These are phyloP conservation scores for Patella depressa DNA, from an alignment of 2,888 invertebrate genomes.

Conservation along the genomic window DNA sequence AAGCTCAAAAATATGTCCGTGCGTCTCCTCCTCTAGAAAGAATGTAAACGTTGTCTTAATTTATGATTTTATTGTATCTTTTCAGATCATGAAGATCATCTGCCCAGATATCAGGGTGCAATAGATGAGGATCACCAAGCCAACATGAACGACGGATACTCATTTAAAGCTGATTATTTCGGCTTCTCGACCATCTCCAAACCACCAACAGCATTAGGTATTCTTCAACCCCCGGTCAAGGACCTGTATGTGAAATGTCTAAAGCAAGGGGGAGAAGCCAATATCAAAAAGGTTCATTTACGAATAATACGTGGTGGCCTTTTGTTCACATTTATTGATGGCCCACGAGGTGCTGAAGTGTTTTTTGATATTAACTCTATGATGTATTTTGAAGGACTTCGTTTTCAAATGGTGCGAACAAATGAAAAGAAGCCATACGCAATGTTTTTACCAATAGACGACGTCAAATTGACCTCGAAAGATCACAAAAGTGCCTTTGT, in stretches of 20 bases:
- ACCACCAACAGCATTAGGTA: slow-evolving; percentile 97
- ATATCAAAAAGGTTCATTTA: slow-evolving; percentile 67
- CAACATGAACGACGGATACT: slow-evolving; percentile 60
- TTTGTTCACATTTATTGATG: slow-evolving; percentile 94
- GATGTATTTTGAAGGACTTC: slow-evolving; percentile 68
- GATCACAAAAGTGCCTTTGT: slow-evolving; percentile 81
- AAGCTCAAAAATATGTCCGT: no score
- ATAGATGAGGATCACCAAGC: neutral
- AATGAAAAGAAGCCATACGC: slow-evolving; percentile 71
- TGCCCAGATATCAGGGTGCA: neutral
- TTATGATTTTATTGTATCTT: neutral
- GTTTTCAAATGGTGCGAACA: slow-evolving; percentile 61
- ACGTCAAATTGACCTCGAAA: slow-evolving; percentile 48
- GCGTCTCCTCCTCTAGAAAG: no score
- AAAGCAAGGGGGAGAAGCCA: slow-evolving; percentile 47
- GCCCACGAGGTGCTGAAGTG: slow-evolving; percentile 89
- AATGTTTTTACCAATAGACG: slow-evolving; percentile 80
- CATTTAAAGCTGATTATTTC: slow-evolving; percentile 95
- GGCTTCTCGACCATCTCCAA: slow-evolving; percentile 97
- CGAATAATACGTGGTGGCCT: slow-evolving; percentile 88
- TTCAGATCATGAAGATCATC: slow-evolving; percentile 3
- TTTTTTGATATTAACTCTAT: slow-evolving; percentile 74
- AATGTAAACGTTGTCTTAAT: neutral
- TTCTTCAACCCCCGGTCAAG: slow-evolving; percentile 95
- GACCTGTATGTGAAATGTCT: slow-evolving; percentile 97